phyloP scores from a whole-genome alignment of 1,140 invertebrate genomes.

The Arctopsyche grandis region DNA sequence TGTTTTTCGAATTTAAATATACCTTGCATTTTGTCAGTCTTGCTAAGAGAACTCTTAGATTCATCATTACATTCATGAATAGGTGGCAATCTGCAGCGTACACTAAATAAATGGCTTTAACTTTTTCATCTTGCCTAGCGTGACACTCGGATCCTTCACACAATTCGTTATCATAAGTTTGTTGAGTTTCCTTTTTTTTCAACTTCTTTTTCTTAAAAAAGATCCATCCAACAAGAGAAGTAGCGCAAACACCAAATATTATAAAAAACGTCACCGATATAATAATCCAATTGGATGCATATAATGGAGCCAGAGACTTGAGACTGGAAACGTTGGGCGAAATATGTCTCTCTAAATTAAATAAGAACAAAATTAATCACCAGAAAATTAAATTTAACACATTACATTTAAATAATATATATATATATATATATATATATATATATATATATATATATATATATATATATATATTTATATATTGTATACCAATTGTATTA shows the following conservation, averaged over 20 bases:
- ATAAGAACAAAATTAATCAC: slow-evolving; percentile 1
- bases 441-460: no score
- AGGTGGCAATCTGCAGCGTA: slow-evolving; percentile 55
- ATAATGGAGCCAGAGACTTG: background rate
- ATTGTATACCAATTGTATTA: slow-evolving; percentile 17
- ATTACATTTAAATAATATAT: no score
- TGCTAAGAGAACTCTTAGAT: slow-evolving; percentile 48
- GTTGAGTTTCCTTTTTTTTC: slow-evolving; percentile 3
- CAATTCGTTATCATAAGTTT: slow-evolving; percentile 9
- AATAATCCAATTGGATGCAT: background rate
- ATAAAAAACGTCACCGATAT: background rate
- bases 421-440: no score
- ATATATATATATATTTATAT: no score
- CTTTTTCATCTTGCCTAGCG: slow-evolving; percentile 35
- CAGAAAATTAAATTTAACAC: no score
- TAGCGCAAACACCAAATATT: background rate
- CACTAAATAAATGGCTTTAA: slow-evolving; percentile 51
- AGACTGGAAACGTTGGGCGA: background rate
- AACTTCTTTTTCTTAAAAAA: slow-evolving; percentile 1
- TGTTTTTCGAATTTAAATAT: no score
- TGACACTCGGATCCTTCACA: background rate
- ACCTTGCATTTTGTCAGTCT: slow-evolving; percentile 50
- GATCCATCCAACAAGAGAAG: background rate
- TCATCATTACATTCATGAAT: slow-evolving; percentile 55
- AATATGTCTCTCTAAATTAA: background rate